Evolutionary conservation across 2,113 vertebrate species (phyloP).

Genomic region (Neodontobutis hainanensis): DNA sequence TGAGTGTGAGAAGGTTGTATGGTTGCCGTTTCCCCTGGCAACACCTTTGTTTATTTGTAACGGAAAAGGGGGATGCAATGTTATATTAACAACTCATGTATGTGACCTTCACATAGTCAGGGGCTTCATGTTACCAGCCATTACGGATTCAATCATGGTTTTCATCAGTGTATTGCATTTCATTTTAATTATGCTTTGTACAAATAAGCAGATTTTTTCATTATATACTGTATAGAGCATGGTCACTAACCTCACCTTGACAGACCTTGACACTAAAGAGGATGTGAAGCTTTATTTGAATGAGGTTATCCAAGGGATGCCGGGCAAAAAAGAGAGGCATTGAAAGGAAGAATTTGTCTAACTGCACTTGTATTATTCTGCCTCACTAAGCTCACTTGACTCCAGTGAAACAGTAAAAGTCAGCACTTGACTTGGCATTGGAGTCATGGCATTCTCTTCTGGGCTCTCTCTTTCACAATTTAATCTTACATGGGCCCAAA

Average conservation of each 20-base stretch:
- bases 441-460: constrained; percentile 9
- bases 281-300: neutral
- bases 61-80: constrained; percentile 28
- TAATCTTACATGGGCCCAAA: constrained; percentile 3
- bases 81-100: constrained; percentile 10
- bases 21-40: constrained; percentile 48
- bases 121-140: neutral
- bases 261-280: too few species aligned
- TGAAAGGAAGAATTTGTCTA: constrained; percentile 33
- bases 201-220: neutral
- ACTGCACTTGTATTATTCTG: constrained; percentile 53
- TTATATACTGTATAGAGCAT: neutral
- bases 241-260: neutral
- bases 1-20: constrained; percentile 35
- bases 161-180: constrained; percentile 1
- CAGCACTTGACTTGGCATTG: constrained; percentile 10
- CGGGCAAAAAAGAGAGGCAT: constrained; percentile 30
- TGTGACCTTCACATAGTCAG: constrained; percentile 34
- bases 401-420: constrained; percentile 57
- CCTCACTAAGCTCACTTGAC: constrained; percentile 74
- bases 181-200: neutral
- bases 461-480: constrained; percentile 26
- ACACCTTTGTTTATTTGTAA: constrained; percentile 40
- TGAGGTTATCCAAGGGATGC: neutral
- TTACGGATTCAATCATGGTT: constrained; percentile 10